Percentiles rank a stretch among this genome's conserved stretches.
Conservation (phyloP, 1,140 invertebrate genomes). For the Hycleus phaleratus region DNA sequence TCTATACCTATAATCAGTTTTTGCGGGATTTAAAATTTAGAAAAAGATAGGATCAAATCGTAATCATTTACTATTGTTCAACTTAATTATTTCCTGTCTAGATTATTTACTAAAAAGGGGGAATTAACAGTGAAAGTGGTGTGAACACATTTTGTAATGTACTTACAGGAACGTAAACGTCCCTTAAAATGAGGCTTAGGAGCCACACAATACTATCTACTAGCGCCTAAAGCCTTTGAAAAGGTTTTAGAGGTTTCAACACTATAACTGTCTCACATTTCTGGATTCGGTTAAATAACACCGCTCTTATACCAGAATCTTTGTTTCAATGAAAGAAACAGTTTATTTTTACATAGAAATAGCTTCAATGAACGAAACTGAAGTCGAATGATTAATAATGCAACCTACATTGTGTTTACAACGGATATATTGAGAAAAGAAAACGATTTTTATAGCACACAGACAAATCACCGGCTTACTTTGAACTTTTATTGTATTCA, state of each 20-base stretch:
- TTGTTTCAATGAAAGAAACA: too few species aligned
- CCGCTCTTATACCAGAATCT: background rate
- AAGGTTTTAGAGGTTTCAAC: constrained; percentile 13
- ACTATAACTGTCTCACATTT: constrained; percentile 2
- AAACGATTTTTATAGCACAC: too few species aligned
- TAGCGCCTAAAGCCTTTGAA: constrained; percentile 11
- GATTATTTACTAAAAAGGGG: background rate
- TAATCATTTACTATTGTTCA: constrained; percentile 1
- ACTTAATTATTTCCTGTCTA: background rate
- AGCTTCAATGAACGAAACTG: too few species aligned
- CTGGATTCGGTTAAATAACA: background rate
- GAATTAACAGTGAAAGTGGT: constrained; percentile 7
- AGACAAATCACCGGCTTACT: too few species aligned
- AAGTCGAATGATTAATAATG: too few species aligned
- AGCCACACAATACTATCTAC: constrained; percentile 11
- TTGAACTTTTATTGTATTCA: too few species aligned
- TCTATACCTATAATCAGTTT: too few species aligned
- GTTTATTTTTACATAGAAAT: too few species aligned
- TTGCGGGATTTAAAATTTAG: too few species aligned
- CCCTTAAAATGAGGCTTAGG: constrained; percentile 12
- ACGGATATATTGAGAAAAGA: too few species aligned
- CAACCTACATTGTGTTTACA: too few species aligned
- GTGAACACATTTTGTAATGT: constrained; percentile 10
- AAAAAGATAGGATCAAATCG: too few species aligned
- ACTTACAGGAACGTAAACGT: constrained; percentile 13